Percentiles rank a stretch among this genome's conserved stretches.
These are phyloP conservation scores for Drosophila pruinosa DNA, from an alignment of 1,140 invertebrate genomes.

Conservation along the genomic window DNA sequence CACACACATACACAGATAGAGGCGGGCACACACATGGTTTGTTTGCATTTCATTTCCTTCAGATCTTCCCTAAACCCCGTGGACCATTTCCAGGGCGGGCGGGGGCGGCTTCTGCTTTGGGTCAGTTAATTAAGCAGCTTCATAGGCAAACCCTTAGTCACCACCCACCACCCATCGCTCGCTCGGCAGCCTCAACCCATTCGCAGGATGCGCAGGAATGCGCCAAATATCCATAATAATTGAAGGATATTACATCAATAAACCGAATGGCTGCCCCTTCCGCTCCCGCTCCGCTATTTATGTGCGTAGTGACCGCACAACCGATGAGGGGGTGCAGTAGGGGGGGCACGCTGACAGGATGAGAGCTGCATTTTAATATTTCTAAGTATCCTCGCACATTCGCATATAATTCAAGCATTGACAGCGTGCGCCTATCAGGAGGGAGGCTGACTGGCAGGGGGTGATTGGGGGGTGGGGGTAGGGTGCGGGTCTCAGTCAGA, in stretches of 20 bases:
- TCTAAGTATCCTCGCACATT: conserved; percentile 64
- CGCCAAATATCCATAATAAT: conserved; percentile 82
- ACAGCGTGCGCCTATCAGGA: conserved; percentile 53
- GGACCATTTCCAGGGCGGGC: not conserved
- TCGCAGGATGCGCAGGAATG: conserved; percentile 62
- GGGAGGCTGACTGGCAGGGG: not conserved
- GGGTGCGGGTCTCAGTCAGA: conserved; percentile 58
- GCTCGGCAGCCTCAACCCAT: conserved; percentile 13
- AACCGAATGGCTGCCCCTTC: conserved; percentile 37
- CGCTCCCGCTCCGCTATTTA: conserved; percentile 3
- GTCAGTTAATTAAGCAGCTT: conserved; percentile 74
- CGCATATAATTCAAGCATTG: conserved; percentile 81
- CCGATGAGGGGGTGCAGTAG: not conserved
- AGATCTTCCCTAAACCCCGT: conserved; percentile 34
- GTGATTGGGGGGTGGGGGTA: not conserved
- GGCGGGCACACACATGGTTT: conserved; percentile 46
- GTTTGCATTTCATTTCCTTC: conserved; percentile 81
- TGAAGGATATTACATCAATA: conserved; percentile 82
- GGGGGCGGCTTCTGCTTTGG: conserved; percentile 7
- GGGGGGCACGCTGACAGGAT: conserved; percentile 13
- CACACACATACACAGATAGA: conserved; percentile 9
- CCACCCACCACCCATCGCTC: conserved; percentile 4
- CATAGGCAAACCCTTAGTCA: conserved; percentile 9
- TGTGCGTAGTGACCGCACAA: conserved; percentile 19
- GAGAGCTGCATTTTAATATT: conserved; percentile 77